phyloP scores from a whole-genome alignment of 1,140 invertebrate species.

The Triops cancriformis region DNA sequence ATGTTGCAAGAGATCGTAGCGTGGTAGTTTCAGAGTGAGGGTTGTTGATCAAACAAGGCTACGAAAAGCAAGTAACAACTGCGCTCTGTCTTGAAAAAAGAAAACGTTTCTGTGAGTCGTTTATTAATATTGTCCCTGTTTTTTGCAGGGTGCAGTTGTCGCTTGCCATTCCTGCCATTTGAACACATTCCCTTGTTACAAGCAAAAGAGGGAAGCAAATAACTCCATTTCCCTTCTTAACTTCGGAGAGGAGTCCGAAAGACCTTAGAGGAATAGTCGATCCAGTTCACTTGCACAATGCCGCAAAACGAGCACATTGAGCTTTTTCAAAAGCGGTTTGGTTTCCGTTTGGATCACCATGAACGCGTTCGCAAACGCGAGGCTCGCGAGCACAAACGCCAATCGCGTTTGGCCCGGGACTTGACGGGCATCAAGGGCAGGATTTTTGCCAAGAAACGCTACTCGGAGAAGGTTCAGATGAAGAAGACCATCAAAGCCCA shows the following conservation, averaged over 20 bases:
- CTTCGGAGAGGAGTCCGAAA: background rate
- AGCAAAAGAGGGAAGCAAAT: too few species aligned
- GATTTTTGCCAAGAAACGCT: slow-evolving; percentile 90
- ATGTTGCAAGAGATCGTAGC: background rate
- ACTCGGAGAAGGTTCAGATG: slow-evolving; percentile 98
- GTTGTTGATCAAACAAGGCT: background rate
- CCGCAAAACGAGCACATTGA: slow-evolving; percentile 99
- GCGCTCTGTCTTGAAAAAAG: background rate
- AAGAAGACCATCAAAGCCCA: slow-evolving; percentile 94
- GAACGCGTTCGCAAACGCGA: slow-evolving; percentile 93
- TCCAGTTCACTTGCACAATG: slow-evolving; percentile 51
- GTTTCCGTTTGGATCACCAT: slow-evolving; percentile 92
- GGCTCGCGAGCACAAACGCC: slow-evolving; percentile 82
- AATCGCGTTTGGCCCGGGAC: slow-evolving; percentile 79
- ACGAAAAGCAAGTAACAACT: slow-evolving; percentile 10
- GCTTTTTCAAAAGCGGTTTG: slow-evolving; percentile 89
- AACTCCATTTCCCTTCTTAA: background rate
- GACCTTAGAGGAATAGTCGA: background rate
- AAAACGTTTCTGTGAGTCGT: background rate
- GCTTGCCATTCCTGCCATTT: slow-evolving; percentile 7
- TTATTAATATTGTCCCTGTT: slow-evolving; percentile 12
- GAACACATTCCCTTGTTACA: background rate
- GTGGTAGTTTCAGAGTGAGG: background rate
- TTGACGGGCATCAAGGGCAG: slow-evolving; percentile 95
- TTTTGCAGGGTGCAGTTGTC: slow-evolving; percentile 12